Base-by-base conservation (phyloP, 1,140 invertebrate species). In the Ericerus pela region DNA sequence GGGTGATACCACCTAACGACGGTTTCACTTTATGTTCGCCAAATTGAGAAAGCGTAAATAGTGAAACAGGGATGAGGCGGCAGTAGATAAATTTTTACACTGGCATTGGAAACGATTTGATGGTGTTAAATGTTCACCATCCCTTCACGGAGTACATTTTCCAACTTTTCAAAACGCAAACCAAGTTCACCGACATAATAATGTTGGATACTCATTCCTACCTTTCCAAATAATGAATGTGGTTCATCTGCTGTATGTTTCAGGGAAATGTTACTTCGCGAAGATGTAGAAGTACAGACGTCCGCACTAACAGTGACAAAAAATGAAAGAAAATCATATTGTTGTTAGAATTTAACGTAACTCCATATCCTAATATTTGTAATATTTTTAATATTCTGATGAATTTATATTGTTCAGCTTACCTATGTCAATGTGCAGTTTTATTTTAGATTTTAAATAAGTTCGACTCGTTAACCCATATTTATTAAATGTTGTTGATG, bases 271-370 rank as follows among this genome's bases (percentile, higher is more conserved):
- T 62, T 70, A 26, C 71, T 69, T 11, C 69, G 68, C 51, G 73
- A 76, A 62, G 74, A 76, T 62, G 60, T 73, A 14, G 74, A 75
- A 60, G 69, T 76, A 14, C 69, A 71, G 61, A 67, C 71, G 4
- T 69, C 68, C 3, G 62, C 62, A 12, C 52, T 69, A 20, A 24
- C 55, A 51, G 30, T 63, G 14, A 30, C 54, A 24, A 43, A 51
- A 24, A 12, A 31, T 37, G 26, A 56, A 28, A 27, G 41, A 37
- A 51, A 22, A 18, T 51, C 31, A 56, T 56, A 54, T 24, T 59
- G 58, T 51, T 59, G 58, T n/a, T n/a, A n/a, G n/a, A n/a, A n/a
- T n/a, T n/a, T n/a, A n/a, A n/a, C n/a, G n/a, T n/a, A n/a, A n/a
- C n/a, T n/a, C n/a, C n/a, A n/a, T n/a, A n/a, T n/a, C n/a, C n/a